Evolutionary conservation across 2,888 invertebrate genomes (phyloP), one percentile per base, ranked within the genome.

Genomic region (Abrostola tripartita): DNA sequence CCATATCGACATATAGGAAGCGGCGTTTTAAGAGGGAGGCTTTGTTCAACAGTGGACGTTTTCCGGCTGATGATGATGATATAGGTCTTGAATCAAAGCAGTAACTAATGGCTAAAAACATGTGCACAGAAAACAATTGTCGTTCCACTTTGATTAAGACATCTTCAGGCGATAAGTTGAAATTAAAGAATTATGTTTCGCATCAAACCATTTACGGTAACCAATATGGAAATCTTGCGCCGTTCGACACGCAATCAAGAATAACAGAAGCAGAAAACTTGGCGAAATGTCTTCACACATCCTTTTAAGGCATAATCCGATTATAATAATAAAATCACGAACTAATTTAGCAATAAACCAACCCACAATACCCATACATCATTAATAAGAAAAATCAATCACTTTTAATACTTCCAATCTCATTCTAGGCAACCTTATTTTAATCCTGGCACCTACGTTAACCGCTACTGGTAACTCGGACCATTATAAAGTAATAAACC

Each of bases 401-500:
- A 73, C 57, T 52, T 56, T 72, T 70, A 75, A 76, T 71, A 67
- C 68, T 75, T 76, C 68, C 60, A 76, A 65, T 67, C 70, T 69
- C 60, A 74, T 79, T 78, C 82, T 83, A 83, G 84, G 68, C 74
- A 73, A 67, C 63, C 78, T 77, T 81, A 81, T 82, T 83, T 76
- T 75, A 75, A 68, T 72, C 77, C 71, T 69, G 62, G 76, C 74
- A 74, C 66, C 78, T 73, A 78, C 77, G 58, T 71, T 83, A 79
- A 87, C 83, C 68, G 92, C 92, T 92, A 90, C 91, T 85, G 90
- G 89, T 87, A 90, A 88, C 82, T 79, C 83, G 71, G 78, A 81
- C 85, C 83, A 89, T 88, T 89, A 88, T 88, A 88, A 88, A 87
- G 87, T 80, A 78, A 88, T 92, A 92, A 92, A 92, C 87, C 85